Evolutionary conservation across 1,140 invertebrate species (phyloP), one percentile per base, ranked within the genome.

Genomic region (Xylocopa sonorina): DNA sequence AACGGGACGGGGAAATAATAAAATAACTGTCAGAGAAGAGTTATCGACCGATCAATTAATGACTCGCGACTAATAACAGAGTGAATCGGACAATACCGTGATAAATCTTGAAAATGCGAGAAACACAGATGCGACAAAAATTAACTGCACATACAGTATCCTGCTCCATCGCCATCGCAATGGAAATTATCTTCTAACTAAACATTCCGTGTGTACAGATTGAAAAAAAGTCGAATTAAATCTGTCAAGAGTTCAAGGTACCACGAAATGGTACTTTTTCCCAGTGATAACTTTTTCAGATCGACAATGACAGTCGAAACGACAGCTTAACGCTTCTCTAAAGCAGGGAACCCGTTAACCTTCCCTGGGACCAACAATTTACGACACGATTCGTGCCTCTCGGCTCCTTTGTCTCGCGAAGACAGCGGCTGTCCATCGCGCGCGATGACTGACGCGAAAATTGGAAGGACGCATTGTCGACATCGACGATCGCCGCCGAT

Each of bases 391-490:
- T 34, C 7, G n/a, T n/a, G 1, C 29, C 2, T 48, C 27, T 12
- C 3, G 7, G 6, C 3, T 5, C 32, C 14, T 3, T 0, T 60
- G 21, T 32, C 38, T 38, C 38, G 12, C 21, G 2, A 43, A 63
- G 24, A 43, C 60, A 38, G 38, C 4, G 27, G 5, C 24, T 24
- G 38, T 27, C n/a, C 16, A 32, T 10, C 29, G 24, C 48, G n/a
- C 14, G 1, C 50, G 12, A 24, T 4, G 29, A 7, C 29, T 18
- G 27, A 46, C 43, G 34, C 29, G 68, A 18, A 55, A 68, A 68
- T 82, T 51, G 48, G n/a, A 68, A 57, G 16, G 74, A n/a, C 60
- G 80, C 48, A 76, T 87, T 77, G 53, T 29, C 16, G 27, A 4
- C 24, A 18, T 6, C 29, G 43, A 78, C 68, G 77, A 85, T 66